Percentiles rank a stretch among this genome's conserved stretches.
Conservation (phyloP, 2,797 vertebrate species). For the Diplodus sargus region DNA sequence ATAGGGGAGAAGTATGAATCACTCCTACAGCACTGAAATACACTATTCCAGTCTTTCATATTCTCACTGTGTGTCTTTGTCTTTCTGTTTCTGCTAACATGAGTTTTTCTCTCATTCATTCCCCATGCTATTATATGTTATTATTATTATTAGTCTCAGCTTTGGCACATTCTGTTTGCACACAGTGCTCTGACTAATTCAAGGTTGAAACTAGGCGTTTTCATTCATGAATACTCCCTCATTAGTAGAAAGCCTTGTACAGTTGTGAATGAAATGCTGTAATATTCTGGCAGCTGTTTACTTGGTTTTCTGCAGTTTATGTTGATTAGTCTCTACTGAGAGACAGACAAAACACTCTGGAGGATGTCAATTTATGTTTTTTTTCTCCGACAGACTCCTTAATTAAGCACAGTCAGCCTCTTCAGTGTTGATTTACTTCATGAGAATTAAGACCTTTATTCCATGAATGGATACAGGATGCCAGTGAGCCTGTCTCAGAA, state of each 20-base stretch:
- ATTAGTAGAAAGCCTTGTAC: conserved; percentile 60
- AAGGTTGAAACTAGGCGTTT: conserved; percentile 46
- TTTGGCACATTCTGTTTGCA: conserved; percentile 51
- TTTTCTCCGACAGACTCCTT: conserved; percentile 61
- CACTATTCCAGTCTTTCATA: conserved; percentile 26
- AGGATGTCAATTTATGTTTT: conserved; percentile 78
- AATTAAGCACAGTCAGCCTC: conserved; percentile 76
- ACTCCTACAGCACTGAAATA: conserved; percentile 25
- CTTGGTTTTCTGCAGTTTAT: conserved; percentile 67
- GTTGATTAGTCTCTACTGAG: conserved; percentile 78
- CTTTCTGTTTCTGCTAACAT: not conserved
- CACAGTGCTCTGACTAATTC: conserved; percentile 45
- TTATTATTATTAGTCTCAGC: conserved; percentile 38
- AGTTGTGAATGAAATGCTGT: conserved; percentile 69
- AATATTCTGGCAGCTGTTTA: conserved; percentile 74
- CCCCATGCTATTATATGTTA: conserved; percentile 14
- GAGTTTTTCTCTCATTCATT: conserved; percentile 39
- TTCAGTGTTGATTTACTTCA: conserved; percentile 66
- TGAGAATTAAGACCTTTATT: conserved; percentile 65
- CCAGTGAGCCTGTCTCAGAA: conserved; percentile 47
- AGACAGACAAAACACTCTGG: conserved; percentile 78
- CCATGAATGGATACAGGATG: conserved; percentile 41
- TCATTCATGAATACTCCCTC: conserved; percentile 61
- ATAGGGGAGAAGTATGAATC: conserved; percentile 55
- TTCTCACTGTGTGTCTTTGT: conserved; percentile 2